Evolutionary conservation across 2,888 invertebrate species (phyloP), one percentile per base, ranked within the genome.

Genomic region (Nematopogon swammerdamellus): DNA sequence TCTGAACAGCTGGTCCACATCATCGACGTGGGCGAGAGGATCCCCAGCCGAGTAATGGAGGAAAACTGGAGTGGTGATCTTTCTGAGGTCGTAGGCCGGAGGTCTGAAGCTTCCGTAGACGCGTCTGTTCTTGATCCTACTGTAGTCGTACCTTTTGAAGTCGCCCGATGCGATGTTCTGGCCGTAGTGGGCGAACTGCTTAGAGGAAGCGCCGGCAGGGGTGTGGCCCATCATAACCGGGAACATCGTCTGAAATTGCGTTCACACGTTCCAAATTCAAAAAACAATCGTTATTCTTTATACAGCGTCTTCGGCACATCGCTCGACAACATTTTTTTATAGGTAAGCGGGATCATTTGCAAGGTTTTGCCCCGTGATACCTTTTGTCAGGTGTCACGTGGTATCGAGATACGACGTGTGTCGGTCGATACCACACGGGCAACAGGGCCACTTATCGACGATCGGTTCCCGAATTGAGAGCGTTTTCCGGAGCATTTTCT

Each of bases 121-220:
- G 3, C 58, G 58, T 48, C 65, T 64, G 56, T 84, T 84, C 8
- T 57, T 57, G 4, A 70, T 45, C 57, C 65, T 63, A 0, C 81
- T 80, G 57, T 81, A 63, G 57, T 84, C 77, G 56, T 81, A 84
- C 51, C 80, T 70, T 1, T 68, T 59, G 58, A 83, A 84, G 52
- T 72, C 72, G 10, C 65, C 65, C 0, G 77, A 71, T 20, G 69
- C 71, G 11, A 80, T 67, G 18, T 75, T 67, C 65, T 89, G 88
- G 1, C 68, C 81, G 59, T 77, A 88, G 63, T 89, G 88, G 19
- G 84, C 60, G 19, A 87, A 60, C 62, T 87, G 86, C 57, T 80
- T 80, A 3, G 81, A 77, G 2, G 86, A 81, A 0, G 83, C 75
- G 1, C 86, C 86, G 5, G 85, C 84, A 3, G 86, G 86, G 0